A percentile compares a stretch with the other conserved stretches of the same genome.
Evolutionary conservation across 2,888 invertebrate species (phyloP).

Genomic region (Ischnura elegans): DNA sequence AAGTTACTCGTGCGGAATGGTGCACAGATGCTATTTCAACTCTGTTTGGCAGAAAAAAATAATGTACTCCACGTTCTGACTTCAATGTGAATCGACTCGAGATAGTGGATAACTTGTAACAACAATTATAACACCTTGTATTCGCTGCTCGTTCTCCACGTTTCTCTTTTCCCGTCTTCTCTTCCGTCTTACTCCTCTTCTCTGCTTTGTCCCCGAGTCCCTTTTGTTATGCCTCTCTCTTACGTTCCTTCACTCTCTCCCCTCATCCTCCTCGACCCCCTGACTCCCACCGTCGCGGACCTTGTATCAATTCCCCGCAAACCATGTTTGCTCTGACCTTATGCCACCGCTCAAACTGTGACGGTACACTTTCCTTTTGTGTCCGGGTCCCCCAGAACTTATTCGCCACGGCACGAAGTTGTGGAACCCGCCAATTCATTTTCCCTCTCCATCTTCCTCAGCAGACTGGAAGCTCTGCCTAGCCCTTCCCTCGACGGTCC

Average conservation of each 20-base stretch:
- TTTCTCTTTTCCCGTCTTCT: too few species aligned
- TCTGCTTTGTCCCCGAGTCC: neutral
- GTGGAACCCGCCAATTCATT: neutral
- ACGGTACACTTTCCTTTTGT: slow-evolving; percentile 28
- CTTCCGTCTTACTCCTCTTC: neutral
- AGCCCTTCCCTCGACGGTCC: neutral
- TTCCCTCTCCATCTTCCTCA: neutral
- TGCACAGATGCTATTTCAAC: too few species aligned
- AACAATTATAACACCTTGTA: too few species aligned
- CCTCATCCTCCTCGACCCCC: neutral
- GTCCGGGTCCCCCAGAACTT: neutral
- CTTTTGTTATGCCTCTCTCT: neutral
- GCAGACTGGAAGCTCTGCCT: neutral
- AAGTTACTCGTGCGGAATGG: too few species aligned
- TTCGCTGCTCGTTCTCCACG: too few species aligned
- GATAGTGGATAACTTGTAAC: too few species aligned
- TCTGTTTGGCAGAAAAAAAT: too few species aligned
- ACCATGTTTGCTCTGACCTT: slow-evolving; percentile 37
- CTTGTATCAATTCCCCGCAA: slow-evolving; percentile 51
- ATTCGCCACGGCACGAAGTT: slow-evolving; percentile 12
- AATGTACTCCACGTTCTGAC: too few species aligned
- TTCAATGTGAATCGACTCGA: too few species aligned
- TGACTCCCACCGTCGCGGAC: neutral
- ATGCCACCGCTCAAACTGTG: slow-evolving; percentile 6
- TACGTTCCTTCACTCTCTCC: neutral